A percentile compares a stretch with the other conserved stretches of the same genome.
These are phyloP conservation scores for Salmo trutta DNA, from an alignment of 2,797 vertebrate species.

Conservation along the genomic window DNA sequence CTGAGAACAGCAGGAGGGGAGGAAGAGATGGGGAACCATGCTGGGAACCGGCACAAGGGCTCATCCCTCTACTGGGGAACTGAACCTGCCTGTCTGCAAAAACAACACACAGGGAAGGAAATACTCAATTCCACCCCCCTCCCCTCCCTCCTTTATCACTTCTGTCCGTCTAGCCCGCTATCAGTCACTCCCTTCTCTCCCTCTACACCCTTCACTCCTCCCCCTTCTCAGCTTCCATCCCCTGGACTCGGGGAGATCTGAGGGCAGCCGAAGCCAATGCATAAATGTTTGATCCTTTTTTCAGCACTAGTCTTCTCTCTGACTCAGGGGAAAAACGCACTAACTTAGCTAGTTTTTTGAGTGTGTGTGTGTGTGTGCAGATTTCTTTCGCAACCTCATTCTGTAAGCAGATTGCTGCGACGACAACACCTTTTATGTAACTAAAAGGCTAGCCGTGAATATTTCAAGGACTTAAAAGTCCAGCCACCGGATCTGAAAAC, in stretches of 20 bases:
- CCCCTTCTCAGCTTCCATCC: neutral
- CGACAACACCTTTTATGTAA: slow-evolving; percentile 67
- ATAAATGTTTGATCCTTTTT: slow-evolving; percentile 69
- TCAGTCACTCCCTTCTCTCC: slow-evolving; percentile 13
- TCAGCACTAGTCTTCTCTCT: slow-evolving; percentile 43
- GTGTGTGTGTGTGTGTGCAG: slow-evolving; percentile 31
- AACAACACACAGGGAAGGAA: neutral
- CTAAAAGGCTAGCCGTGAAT: slow-evolving; percentile 58
- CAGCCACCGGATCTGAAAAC: slow-evolving; percentile 12
- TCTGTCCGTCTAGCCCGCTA: slow-evolving; percentile 21
- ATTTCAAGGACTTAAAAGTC: slow-evolving; percentile 66
- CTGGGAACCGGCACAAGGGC: neutral
- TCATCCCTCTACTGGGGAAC: neutral
- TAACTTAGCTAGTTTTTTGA: slow-evolving; percentile 32
- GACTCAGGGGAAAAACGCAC: slow-evolving; percentile 49
- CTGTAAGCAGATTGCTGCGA: slow-evolving; percentile 67
- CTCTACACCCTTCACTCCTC: slow-evolving; percentile 7
- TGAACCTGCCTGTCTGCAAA: neutral
- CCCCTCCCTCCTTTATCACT: slow-evolving; percentile 18
- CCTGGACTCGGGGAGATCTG: slow-evolving; percentile 50
- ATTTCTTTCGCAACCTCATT: slow-evolving; percentile 61
- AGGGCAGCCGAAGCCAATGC: slow-evolving; percentile 53
- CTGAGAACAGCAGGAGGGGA: neutral
- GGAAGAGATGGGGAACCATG: neutral
- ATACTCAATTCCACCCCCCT: slow-evolving; percentile 34